Conservation (phyloP, 2,888 invertebrate genomes). For the Phortica magna region DNA sequence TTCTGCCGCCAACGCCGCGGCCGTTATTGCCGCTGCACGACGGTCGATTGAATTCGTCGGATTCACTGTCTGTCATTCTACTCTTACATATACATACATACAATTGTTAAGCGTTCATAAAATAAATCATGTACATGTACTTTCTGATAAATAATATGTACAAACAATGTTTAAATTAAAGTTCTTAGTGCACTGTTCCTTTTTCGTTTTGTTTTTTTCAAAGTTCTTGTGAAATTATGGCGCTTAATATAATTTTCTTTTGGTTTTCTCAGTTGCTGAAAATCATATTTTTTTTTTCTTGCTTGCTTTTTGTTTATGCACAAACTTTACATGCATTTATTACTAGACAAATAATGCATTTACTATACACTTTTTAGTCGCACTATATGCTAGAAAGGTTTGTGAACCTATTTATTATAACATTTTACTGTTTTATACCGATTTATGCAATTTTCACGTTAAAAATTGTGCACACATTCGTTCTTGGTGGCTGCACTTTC, state of each 20-base stretch:
- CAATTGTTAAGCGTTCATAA: constrained; percentile 7
- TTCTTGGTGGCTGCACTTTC: neutral
- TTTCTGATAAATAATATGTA: constrained; percentile 13
- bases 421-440: constrained; percentile 3
- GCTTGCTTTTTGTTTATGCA: constrained; percentile 14
- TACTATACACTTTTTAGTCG: constrained; percentile 12
- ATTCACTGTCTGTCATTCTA: constrained; percentile 29
- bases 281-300: neutral
- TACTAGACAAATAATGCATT: neutral
- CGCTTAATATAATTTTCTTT: neutral
- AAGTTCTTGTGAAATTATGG: constrained; percentile 2
- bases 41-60: constrained; percentile 61
- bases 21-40: constrained; percentile 56
- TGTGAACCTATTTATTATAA: neutral
- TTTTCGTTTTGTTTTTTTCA: neutral
- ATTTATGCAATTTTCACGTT: neutral
- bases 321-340: constrained; percentile 16
- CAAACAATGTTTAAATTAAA: constrained; percentile 1
- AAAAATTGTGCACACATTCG: constrained; percentile 6
- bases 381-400: neutral
- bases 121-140: neutral
- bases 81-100: constrained; percentile 8
- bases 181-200: constrained; percentile 20
- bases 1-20: constrained; percentile 13
- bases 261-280: constrained; percentile 10